Conservation (phyloP, 1,140 invertebrate genomes). For the Calycopis cecrops region DNA sequence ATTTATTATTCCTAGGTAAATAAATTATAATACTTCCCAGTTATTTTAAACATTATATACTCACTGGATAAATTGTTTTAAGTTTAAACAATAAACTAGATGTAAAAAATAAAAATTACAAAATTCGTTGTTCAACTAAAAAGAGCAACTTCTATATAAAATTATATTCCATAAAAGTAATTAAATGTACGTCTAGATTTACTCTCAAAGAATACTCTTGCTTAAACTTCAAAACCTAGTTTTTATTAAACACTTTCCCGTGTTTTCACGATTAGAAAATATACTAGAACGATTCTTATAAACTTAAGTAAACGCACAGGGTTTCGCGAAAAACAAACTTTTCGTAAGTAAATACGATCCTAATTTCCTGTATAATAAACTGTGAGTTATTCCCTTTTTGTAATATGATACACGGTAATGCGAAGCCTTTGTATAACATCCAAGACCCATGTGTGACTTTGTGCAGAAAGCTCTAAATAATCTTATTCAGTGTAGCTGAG, state of each 20-base stretch:
- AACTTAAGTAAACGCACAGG: neutral
- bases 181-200: neutral
- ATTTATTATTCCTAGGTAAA: too few species aligned
- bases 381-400: conserved; percentile 14
- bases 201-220: neutral
- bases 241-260: conserved; percentile 3
- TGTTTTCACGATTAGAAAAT: conserved; percentile 8
- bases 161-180: neutral
- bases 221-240: conserved; percentile 8
- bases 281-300: neutral
- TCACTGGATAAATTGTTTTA: too few species aligned
- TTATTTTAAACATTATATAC: too few species aligned
- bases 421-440: conserved; percentile 22
- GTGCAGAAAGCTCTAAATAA: conserved; percentile 32
- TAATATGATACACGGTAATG: conserved; percentile 11
- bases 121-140: too few species aligned
- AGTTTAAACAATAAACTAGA: too few species aligned
- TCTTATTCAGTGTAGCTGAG: conserved; percentile 33
- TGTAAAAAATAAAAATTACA: too few species aligned
- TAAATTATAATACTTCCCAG: too few species aligned
- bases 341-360: neutral
- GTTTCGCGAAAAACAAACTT: conserved; percentile 3
- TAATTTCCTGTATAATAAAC: conserved; percentile 13
- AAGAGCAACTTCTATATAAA: too few species aligned
- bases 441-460: conserved; percentile 27